Conservation (phyloP, 2,888 invertebrate species). For the Drosophila incognita region DNA sequence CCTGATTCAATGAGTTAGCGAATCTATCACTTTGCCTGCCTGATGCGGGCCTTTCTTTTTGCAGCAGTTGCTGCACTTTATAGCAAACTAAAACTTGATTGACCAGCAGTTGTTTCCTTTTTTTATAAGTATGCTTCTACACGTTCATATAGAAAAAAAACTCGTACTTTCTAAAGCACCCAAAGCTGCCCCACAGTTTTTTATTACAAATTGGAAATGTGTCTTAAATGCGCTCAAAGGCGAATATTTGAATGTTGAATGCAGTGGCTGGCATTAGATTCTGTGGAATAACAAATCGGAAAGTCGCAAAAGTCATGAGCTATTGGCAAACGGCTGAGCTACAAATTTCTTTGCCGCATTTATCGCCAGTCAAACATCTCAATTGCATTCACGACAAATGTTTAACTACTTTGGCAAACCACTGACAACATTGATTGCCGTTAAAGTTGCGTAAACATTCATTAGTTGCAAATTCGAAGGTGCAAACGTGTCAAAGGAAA, state of each 20-base stretch:
- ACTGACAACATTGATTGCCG: conserved; percentile 13
- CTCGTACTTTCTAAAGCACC: conserved; percentile 61
- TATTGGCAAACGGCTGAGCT: conserved; percentile 49
- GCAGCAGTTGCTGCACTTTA: conserved; percentile 46
- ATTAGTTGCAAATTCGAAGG: conserved; percentile 21
- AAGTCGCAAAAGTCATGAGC: conserved; percentile 53
- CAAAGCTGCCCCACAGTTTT: conserved; percentile 45
- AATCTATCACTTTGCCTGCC: conserved; percentile 63
- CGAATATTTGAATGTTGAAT: conserved; percentile 34
- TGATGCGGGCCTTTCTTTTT: conserved; percentile 59
- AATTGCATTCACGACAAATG: conserved; percentile 53
- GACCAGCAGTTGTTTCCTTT: conserved; percentile 47
- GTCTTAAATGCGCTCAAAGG: conserved; percentile 53
- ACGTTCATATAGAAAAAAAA: conserved; percentile 28
- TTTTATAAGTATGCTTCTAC: conserved; percentile 26
- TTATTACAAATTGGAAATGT: conserved; percentile 68
- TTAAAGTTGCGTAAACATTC: conserved; percentile 20
- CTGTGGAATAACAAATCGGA: conserved; percentile 11
- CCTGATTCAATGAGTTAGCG: conserved; percentile 70
- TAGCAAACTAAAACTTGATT: conserved; percentile 52
- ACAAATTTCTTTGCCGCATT: conserved; percentile 45
- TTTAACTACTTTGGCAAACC: conserved; percentile 11
- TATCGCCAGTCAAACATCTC: conserved; percentile 44
- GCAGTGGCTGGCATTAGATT: conserved; percentile 2
- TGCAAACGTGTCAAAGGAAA: neutral